These are phyloP conservation scores for Homarus americanus DNA, from an alignment of 1,140 invertebrate species.

Conservation along the genomic window DNA sequence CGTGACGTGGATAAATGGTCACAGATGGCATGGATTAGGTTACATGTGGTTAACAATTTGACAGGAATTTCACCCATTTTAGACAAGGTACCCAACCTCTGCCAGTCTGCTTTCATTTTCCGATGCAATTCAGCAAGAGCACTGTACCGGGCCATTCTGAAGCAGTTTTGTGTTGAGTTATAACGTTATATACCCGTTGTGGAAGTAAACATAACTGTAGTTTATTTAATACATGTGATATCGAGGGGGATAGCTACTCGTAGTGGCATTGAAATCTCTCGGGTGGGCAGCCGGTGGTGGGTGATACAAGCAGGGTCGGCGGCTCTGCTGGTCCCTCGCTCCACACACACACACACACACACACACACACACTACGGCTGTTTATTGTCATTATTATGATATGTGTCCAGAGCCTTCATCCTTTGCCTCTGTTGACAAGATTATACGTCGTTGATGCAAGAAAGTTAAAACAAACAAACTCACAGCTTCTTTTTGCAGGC, in stretches of 20 bases:
- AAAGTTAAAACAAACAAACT: too few species aligned
- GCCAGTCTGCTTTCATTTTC: conserved; percentile 9
- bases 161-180: not conserved
- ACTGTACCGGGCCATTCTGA: not conserved
- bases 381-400: too few species aligned
- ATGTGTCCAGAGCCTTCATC: too few species aligned
- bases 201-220: not conserved
- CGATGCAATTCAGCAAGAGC: not conserved
- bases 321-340: not conserved
- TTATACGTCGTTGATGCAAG: too few species aligned
- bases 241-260: not conserved
- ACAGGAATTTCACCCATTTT: not conserved
- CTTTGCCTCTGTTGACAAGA: too few species aligned
- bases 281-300: not conserved
- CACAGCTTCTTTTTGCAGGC: too few species aligned
- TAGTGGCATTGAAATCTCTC: not conserved
- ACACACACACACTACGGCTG: conserved; percentile 11
- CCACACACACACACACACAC: not conserved
- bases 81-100: not conserved
- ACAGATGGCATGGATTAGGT: not conserved
- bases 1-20: not conserved
- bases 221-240: not conserved
- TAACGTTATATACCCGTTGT: not conserved
- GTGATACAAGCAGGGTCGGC: too few species aligned
- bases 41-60: not conserved